Conservation (phyloP, 2,113 vertebrate genomes). For the Rhabdomys dilectus region DNA sequence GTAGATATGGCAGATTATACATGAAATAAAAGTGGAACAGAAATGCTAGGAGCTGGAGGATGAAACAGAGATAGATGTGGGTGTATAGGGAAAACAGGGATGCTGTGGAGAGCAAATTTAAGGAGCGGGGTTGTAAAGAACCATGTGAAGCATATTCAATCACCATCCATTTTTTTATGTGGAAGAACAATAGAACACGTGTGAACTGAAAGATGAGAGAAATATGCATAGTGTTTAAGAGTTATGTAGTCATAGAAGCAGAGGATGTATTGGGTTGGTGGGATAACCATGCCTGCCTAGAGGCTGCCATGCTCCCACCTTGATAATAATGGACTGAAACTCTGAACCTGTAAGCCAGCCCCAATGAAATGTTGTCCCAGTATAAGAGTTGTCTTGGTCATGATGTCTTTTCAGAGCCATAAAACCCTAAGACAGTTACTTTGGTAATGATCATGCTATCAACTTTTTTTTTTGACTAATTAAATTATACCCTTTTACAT, state of each 20-base stretch:
- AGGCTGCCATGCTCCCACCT: too few relatives aligned
- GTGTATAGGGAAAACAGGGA: too few relatives aligned
- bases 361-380: too few relatives aligned
- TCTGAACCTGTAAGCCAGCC: too few relatives aligned
- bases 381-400: too few relatives aligned
- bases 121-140: background rate
- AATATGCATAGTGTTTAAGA: background rate
- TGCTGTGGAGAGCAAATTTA: too few relatives aligned
- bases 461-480: background rate
- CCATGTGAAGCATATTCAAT: background rate
- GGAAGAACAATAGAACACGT: background rate
- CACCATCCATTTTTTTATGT: background rate
- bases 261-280: background rate
- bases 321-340: too few relatives aligned
- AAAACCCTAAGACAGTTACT: background rate
- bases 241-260: background rate
- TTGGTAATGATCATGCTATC: background rate
- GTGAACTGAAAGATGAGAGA: background rate
- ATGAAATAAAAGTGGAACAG: background rate
- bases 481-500: background rate
- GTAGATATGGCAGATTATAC: background rate
- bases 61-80: too few relatives aligned
- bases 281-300: background rate
- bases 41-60: background rate
- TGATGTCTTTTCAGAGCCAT: too few relatives aligned